phyloP scores from a whole-genome alignment of 1,140 invertebrate genomes.

The Cheumatopsyche charites region DNA sequence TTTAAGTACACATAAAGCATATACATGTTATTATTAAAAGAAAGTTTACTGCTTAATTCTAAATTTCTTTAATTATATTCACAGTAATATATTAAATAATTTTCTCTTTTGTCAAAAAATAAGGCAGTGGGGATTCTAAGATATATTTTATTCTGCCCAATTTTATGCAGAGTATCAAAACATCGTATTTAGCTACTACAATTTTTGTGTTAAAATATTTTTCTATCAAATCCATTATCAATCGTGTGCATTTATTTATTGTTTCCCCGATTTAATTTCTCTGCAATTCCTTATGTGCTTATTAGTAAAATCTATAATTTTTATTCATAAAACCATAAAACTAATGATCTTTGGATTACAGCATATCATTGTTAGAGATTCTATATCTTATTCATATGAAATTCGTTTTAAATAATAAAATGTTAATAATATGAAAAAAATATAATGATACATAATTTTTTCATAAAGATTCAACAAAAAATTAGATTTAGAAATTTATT shows the following conservation, averaged over 20 bases:
- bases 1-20: constrained; percentile 29
- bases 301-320: not conserved
- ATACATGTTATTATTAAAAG: constrained; percentile 12
- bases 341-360: constrained; percentile 12
- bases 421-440: no score
- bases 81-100: not conserved
- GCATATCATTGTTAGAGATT: constrained; percentile 8
- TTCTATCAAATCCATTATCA: not conserved
- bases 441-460: no score
- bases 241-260: not conserved
- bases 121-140: not conserved
- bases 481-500: no score
- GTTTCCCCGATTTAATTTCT: not conserved
- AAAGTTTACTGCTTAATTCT: not conserved
- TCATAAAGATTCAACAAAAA: no score
- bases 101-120: not conserved
- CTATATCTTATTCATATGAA: constrained; percentile 37
- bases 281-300: constrained; percentile 36
- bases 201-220: no score
- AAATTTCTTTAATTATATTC: not conserved
- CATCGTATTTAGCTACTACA: no score
- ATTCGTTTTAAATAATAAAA: not conserved
- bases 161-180: no score
- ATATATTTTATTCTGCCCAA: constrained; percentile 4
- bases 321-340: not conserved